Percentiles rank a stretch among this genome's conserved stretches.
Evolutionary conservation across 2,888 invertebrate species (phyloP).

Genomic region (Drosophila trichaetosa): DNA sequence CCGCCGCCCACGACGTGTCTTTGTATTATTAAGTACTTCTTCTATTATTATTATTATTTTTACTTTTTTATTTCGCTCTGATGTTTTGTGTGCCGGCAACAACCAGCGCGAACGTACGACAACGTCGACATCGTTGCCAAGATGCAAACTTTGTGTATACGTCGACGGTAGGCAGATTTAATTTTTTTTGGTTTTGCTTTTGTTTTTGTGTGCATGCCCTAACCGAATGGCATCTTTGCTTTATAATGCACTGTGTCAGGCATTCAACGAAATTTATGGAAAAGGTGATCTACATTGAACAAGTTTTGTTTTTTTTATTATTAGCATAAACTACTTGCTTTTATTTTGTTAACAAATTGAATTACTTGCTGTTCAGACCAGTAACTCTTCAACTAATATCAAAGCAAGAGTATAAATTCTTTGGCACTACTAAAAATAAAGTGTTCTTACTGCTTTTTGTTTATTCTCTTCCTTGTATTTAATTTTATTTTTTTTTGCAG

Average conservation of each 20-base stretch:
- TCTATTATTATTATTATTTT: slow-evolving; percentile 47
- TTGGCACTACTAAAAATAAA: not conserved
- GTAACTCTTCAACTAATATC: not conserved
- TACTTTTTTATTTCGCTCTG: slow-evolving; percentile 20
- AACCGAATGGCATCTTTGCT: not conserved
- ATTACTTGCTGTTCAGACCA: not conserved
- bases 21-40: slow-evolving; percentile 78
- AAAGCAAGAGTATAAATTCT: slow-evolving; percentile 21
- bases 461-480: slow-evolving; percentile 14
- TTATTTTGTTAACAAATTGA: not conserved
- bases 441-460: slow-evolving; percentile 3
- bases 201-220: slow-evolving; percentile 6
- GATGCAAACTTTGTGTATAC: slow-evolving; percentile 62
- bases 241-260: not conserved
- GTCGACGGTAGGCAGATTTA: slow-evolving; percentile 34
- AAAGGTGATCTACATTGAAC: not conserved
- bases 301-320: not conserved
- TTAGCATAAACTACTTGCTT: not conserved
- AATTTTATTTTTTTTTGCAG: slow-evolving; percentile 16
- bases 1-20: slow-evolving; percentile 65
- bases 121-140: slow-evolving; percentile 45
- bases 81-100: slow-evolving; percentile 17
- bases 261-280: not conserved
- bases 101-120: slow-evolving; percentile 6
- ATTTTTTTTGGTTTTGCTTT: slow-evolving; percentile 2